Conservation (phyloP, 2,888 invertebrate genomes). For the Anticlea derivata region DNA sequence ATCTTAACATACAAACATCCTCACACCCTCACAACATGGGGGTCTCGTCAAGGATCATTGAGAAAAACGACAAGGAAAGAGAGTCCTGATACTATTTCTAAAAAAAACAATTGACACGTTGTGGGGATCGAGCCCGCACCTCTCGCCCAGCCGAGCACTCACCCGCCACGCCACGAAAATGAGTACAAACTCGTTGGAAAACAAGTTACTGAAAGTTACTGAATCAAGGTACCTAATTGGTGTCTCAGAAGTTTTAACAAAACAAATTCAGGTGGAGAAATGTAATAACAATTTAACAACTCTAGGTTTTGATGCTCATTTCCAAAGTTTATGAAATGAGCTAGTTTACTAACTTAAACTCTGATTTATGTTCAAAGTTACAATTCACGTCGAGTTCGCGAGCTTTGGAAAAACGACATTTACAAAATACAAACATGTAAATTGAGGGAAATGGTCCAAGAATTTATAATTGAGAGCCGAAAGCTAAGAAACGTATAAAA, state of each 20-base stretch:
- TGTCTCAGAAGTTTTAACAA: neutral
- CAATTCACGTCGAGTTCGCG: constrained; percentile 4
- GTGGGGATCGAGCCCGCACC: too few species aligned
- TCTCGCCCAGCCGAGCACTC: too few species aligned
- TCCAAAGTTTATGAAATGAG: constrained; percentile 8
- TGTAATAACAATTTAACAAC: constrained; percentile 3
- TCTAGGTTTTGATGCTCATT: constrained; percentile 4
- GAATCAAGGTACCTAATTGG: too few species aligned
- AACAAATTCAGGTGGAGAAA: constrained; percentile 7
- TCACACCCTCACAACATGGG: too few species aligned
- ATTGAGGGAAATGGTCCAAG: constrained; percentile 26
- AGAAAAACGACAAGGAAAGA: too few species aligned
- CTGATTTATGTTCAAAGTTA: constrained; percentile 25
- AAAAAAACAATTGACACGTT: too few species aligned
- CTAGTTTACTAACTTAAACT: constrained; percentile 12
- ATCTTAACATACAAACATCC: too few species aligned
- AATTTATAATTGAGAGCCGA: constrained; percentile 30
- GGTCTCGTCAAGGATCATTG: too few species aligned
- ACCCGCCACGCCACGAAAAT: too few species aligned
- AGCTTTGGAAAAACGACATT: constrained; percentile 20
- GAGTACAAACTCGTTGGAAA: too few species aligned
- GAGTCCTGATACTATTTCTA: too few species aligned
- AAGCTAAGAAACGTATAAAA: constrained; percentile 24
- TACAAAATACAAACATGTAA: constrained; percentile 27
- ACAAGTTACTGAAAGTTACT: too few species aligned